These are phyloP conservation scores for Bryconaethiops microstoma DNA, from an alignment of 2,797 vertebrate species.

Conservation along the genomic window DNA sequence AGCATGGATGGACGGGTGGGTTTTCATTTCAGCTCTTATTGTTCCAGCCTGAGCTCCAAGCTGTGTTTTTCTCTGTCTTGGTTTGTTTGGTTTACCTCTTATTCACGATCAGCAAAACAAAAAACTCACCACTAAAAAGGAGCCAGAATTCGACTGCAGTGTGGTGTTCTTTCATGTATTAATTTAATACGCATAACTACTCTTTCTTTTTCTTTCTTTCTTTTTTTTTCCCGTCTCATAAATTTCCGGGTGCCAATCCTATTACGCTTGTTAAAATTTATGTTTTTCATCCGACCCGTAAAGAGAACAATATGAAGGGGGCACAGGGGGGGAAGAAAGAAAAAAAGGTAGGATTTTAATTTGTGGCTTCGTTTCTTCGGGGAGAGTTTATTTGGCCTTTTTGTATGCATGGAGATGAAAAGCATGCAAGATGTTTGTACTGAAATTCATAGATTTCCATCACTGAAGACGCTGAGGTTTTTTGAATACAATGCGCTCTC, in stretches of 20 bases:
- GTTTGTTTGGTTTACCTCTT: constrained; percentile 18
- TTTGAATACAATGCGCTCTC: constrained; percentile 38
- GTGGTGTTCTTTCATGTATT: constrained; percentile 38
- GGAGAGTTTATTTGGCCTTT: constrained; percentile 55
- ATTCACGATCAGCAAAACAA: constrained; percentile 1
- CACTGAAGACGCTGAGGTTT: constrained; percentile 41
- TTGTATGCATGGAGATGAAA: constrained; percentile 44
- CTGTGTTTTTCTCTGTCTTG: constrained; percentile 20
- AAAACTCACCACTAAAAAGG: neutral
- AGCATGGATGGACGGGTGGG: neutral
- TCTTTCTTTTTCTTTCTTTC: neutral
- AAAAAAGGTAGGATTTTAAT: constrained; percentile 46
- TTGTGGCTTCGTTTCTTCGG: constrained; percentile 46
- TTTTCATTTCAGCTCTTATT: constrained; percentile 36
- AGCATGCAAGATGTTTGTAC: constrained; percentile 33
- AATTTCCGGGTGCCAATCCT: constrained; percentile 39
- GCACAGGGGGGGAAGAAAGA: neutral
- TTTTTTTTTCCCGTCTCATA: constrained; percentile 31
- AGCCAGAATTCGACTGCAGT: constrained; percentile 42
- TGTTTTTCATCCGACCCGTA: constrained; percentile 41
- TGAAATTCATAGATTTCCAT: constrained; percentile 52
- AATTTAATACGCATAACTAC: constrained; percentile 26
- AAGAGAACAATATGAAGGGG: constrained; percentile 40
- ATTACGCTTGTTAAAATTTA: constrained; percentile 39
- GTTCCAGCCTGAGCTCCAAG: constrained; percentile 11